Base-by-base conservation (phyloP, 2,888 invertebrate genomes). In the Meiosimyza decipiens region DNA sequence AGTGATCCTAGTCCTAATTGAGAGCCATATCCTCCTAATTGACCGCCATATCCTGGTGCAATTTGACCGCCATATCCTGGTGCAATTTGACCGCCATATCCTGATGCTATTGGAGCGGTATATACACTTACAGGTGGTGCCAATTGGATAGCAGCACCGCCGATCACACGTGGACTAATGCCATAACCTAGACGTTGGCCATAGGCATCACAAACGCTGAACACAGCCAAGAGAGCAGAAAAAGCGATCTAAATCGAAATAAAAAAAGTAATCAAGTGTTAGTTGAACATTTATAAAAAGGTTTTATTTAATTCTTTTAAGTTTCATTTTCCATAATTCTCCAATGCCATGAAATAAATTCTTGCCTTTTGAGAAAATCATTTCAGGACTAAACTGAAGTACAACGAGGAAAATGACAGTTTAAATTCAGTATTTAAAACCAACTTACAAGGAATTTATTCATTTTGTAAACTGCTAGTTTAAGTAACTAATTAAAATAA, bases 401-500 rank as follows among this genome's bases (percentile, higher is more conserved):
- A 9, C 40, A 40, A 40, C 9, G 9, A 40, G 40, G 40, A 9
- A 40, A 40, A 40, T 6, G 6, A 40, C 4, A 40, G 9, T 7
- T 40, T 40, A 9, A 7, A 2, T 40, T 40, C 1, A 9, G 40
- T 40, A 7, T 40, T 40, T 2, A 9, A 40, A 47, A 52, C n/a
- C 47, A 74, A 77, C 77, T 78, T 77, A 78, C 78, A 75, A 78
- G 74, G 74, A 78, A 66, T 63, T 74, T 64, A 63, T 73, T 57
- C 69, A 77, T 75, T 15, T 64, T 74, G 67, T 65, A 47, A 72
- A 71, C 71, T 74, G 47, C 50, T 72, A 66, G 60, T 73, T 47
- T 72, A 74, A 68, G 68, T 63, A n/a, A 40, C 64, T 40, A 64
- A 64, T 62, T 64, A 13, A 22, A 57, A 12, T 28, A 57, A 57